Conservation (phyloP, 2,113 vertebrate species). For the Oryzias javanicus region DNA sequence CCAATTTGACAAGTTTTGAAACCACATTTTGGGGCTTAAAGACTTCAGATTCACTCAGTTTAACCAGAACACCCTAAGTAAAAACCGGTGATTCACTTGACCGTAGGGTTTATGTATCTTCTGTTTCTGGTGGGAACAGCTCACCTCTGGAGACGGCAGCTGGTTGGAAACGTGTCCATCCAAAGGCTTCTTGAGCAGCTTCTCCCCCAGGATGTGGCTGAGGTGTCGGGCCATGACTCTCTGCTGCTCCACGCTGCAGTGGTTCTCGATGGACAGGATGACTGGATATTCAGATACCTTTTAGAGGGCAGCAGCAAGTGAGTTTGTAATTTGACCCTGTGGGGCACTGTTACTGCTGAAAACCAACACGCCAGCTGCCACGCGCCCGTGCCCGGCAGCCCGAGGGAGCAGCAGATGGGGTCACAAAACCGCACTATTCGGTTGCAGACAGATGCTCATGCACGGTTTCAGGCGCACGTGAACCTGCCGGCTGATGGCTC, state of each 20-base stretch:
- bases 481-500: constrained; percentile 23
- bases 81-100: no score
- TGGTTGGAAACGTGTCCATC: constrained; percentile 68
- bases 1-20: no score
- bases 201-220: constrained; percentile 85
- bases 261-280: constrained; percentile 93
- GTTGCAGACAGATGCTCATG: constrained; percentile 21
- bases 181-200: constrained; percentile 79
- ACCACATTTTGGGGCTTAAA: no score
- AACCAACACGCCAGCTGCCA: constrained; percentile 34
- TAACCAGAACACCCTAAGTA: no score
- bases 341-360: constrained; percentile 35
- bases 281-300: constrained; percentile 88
- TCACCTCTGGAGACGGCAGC: constrained; percentile 90
- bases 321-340: constrained; percentile 54
- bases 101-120: no score
- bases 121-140: not conserved
- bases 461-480: constrained; percentile 14
- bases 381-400: constrained; percentile 7
- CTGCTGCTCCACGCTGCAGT: constrained; percentile 91
- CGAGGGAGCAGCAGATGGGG: constrained; percentile 25
- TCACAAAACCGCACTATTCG: constrained; percentile 13
- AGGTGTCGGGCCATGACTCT: constrained; percentile 84
- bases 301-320: constrained; percentile 13
- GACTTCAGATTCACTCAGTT: no score